These are phyloP conservation scores for Acanthaster planci DNA, from an alignment of 35 echinoderm and acorn worm genomes.

Conservation along the genomic window DNA sequence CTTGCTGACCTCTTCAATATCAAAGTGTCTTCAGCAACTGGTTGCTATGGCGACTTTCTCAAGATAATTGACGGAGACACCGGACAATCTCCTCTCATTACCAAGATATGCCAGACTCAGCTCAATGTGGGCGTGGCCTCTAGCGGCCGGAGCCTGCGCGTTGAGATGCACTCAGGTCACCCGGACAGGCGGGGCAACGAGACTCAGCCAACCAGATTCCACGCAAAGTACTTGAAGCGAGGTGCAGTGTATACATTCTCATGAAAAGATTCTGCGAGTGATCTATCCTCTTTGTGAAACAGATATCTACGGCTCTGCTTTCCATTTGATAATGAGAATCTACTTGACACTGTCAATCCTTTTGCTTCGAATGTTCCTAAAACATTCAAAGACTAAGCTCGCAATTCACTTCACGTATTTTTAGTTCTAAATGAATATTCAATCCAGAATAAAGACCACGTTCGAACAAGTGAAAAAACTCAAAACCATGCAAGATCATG, in stretches of 20 bases:
- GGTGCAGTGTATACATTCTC: no score
- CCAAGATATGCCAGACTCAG: slow-evolving; percentile 81
- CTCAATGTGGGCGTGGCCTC: slow-evolving; percentile 66
- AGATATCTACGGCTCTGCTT: no score
- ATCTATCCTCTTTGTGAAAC: no score
- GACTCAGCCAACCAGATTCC: slow-evolving; percentile 43
- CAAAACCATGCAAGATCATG: background rate
- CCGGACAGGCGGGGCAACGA: background rate
- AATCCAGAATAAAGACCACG: no score
- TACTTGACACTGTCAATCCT: no score
- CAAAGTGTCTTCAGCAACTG: slow-evolving; percentile 32
- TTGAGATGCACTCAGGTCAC: slow-evolving; percentile 67
- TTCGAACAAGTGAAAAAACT: no score
- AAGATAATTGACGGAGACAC: slow-evolving; percentile 64
- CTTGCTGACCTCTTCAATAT: background rate
- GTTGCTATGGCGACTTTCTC: slow-evolving; percentile 78
- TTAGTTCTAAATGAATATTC: no score
- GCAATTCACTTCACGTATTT: no score
- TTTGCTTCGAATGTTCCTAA: no score
- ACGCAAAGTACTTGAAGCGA: slow-evolving; percentile 50
- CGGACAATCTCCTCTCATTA: slow-evolving; percentile 73
- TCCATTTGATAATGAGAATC: no score
- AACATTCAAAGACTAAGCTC: no score
- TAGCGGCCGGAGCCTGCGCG: slow-evolving; percentile 49
- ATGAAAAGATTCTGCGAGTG: no score